Evolutionary conservation across 2,888 invertebrate species (phyloP).

Genomic region (Volucella inflata): DNA sequence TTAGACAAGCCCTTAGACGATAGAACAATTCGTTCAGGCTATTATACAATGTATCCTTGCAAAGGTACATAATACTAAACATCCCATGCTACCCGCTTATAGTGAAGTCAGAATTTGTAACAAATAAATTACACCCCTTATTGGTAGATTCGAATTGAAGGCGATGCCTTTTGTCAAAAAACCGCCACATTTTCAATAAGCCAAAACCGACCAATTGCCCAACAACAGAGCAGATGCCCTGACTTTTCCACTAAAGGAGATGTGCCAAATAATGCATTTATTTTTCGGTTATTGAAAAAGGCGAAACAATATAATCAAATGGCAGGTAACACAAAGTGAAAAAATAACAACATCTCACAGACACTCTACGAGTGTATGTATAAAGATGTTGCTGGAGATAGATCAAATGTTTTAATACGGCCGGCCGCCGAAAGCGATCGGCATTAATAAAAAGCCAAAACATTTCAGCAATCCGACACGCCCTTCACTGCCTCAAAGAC

Average conservation of each 20-base stretch:
- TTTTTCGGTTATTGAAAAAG: constrained; percentile 66
- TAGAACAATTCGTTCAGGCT: too few species aligned
- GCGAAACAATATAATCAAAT: constrained; percentile 41
- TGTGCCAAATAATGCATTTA: constrained; percentile 71
- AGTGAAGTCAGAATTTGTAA: constrained; percentile 34
- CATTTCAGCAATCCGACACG: constrained; percentile 77
- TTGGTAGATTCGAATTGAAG: constrained; percentile 23
- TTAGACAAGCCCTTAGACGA: too few species aligned
- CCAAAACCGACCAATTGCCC: constrained; percentile 31
- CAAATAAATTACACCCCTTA: constrained; percentile 12
- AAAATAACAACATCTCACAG: constrained; percentile 24
- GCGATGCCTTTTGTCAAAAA: constrained; percentile 31
- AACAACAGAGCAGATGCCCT: constrained; percentile 65
- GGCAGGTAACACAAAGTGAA: constrained; percentile 46
- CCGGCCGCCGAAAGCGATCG: constrained; percentile 76
- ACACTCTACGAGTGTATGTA: not conserved
- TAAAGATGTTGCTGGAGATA: constrained; percentile 54
- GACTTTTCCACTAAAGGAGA: constrained; percentile 50
- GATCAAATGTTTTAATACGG: constrained; percentile 71
- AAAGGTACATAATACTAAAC: not conserved
- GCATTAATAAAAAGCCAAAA: constrained; percentile 77
- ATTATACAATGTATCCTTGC: not conserved
- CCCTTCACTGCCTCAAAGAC: constrained; percentile 76
- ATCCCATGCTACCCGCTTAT: constrained; percentile 1
- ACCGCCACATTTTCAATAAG: constrained; percentile 30